Evolutionary conservation across 37 sponge, comb jelly and placozoan genomes (phyloP).

Genomic region (Lycopodina hypogea): DNA sequence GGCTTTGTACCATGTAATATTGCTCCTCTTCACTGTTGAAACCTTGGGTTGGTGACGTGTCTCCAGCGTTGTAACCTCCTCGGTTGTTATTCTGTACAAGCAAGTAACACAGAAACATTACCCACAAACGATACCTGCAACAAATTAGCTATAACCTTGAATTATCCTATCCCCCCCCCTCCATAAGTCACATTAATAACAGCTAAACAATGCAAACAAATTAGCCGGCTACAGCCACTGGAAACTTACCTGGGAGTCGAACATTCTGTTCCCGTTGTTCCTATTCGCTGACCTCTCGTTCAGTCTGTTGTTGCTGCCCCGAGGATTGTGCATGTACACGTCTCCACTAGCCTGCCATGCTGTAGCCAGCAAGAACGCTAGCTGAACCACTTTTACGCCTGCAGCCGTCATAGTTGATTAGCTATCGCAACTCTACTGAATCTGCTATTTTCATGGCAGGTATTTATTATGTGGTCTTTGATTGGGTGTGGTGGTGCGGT

Average conservation of each 20-base stretch:
- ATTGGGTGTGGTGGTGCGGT: too few relatives aligned
- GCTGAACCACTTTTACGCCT: not conserved
- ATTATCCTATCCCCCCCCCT: too few relatives aligned
- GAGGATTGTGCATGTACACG: slow-evolving; percentile 92
- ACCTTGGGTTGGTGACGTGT: slow-evolving; percentile 32
- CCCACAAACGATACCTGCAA: too few relatives aligned
- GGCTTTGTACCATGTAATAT: slow-evolving; percentile 77
- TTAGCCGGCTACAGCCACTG: not conserved
- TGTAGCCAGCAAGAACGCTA: slow-evolving; percentile 4
- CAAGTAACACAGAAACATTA: not conserved
- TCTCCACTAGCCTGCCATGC: slow-evolving; percentile 53
- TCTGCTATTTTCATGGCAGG: too few relatives aligned
- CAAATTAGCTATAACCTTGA: too few relatives aligned
- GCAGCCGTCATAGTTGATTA: slow-evolving; percentile 9
- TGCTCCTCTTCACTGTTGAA: slow-evolving; percentile 61
- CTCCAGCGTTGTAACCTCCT: slow-evolving; percentile 97
- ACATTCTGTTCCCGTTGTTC: slow-evolving; percentile 92
- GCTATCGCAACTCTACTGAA: too few relatives aligned
- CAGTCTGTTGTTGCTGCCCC: slow-evolving; percentile 97
- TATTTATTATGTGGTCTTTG: too few relatives aligned
- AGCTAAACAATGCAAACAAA: not conserved
- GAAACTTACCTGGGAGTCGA: slow-evolving; percentile 92
- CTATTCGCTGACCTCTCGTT: slow-evolving; percentile 94
- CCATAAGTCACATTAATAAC: too few relatives aligned
- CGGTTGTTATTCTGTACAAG: slow-evolving; percentile 92